Percentiles rank a stretch among this genome's conserved stretches.
These are phyloP conservation scores for Dendrocopos noguchii DNA, from an alignment of 2,113 vertebrate species.

Conservation along the genomic window DNA sequence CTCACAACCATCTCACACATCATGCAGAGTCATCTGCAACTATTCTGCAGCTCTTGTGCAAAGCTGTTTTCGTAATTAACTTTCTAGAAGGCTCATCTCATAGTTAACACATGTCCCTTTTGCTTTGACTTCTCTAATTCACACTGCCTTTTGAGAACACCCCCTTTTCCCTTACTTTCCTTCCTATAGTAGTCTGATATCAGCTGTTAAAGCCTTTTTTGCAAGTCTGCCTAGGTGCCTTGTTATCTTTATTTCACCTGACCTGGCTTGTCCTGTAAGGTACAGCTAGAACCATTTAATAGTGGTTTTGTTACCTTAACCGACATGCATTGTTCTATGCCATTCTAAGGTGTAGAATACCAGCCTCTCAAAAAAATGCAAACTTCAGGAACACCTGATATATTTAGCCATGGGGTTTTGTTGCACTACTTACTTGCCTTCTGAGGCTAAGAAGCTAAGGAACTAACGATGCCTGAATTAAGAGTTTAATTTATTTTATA, in stretches of 20 bases:
- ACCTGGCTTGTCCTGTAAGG: neutral
- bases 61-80: neutral
- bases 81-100: neutral
- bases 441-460: neutral
- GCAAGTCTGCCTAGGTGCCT: neutral
- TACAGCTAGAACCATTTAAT: neutral
- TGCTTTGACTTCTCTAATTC: neutral
- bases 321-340: neutral
- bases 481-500: neutral
- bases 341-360: neutral
- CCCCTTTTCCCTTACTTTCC: neutral
- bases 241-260: neutral
- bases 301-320: neutral
- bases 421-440: neutral
- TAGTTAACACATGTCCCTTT: neutral
- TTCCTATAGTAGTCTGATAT: neutral
- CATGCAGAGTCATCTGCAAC: neutral
- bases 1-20: neutral
- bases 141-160: neutral
- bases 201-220: neutral
- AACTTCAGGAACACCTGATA: neutral
- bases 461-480: neutral
- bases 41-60: neutral
- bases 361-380: neutral
- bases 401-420: accelerated